phyloP scores from a whole-genome alignment of 2,113 vertebrate genomes.

The Oncorhynchus masou region DNA sequence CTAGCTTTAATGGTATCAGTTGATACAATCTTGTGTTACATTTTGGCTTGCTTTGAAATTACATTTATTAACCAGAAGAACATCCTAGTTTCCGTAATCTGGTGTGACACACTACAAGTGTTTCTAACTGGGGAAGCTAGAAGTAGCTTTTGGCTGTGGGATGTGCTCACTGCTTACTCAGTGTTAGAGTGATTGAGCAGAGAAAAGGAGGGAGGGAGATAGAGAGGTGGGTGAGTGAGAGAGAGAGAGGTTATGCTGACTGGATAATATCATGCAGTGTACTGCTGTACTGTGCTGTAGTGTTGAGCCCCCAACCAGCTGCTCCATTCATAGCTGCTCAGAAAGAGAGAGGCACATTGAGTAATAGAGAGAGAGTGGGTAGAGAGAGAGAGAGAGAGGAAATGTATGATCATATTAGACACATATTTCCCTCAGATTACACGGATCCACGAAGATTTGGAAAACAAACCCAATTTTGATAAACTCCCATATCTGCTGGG shows the following conservation, averaged over 20 bases:
- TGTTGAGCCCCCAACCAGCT: conserved; percentile 67
- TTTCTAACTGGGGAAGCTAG: conserved; percentile 54
- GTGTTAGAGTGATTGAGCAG: background rate
- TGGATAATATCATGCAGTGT: conserved; percentile 79
- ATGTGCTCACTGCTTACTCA: conserved; percentile 28
- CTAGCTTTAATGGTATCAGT: conserved; percentile 52
- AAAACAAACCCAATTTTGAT: too few species aligned
- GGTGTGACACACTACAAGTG: conserved; percentile 67
- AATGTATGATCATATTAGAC: too few species aligned
- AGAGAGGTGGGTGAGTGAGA: conserved; percentile 44
- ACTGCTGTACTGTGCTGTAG: conserved; percentile 50
- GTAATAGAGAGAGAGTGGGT: conserved; percentile 2
- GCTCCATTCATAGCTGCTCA: conserved; percentile 68
- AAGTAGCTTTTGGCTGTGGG: conserved; percentile 54
- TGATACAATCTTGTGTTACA: conserved; percentile 53
- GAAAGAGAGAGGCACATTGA: conserved; percentile 19
- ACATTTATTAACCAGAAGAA: conserved; percentile 55
- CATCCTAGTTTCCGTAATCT: conserved; percentile 60
- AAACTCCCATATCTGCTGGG: too few species aligned
- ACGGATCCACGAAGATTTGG: too few species aligned
- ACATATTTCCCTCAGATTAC: too few species aligned
- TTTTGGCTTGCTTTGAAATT: conserved; percentile 38
- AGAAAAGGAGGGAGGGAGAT: background rate
- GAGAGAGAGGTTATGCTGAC: conserved; percentile 71
- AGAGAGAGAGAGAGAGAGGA: conserved; percentile 14